Base-by-base conservation (phyloP, 2,888 invertebrate species). In the Odontocerum albicorne region DNA sequence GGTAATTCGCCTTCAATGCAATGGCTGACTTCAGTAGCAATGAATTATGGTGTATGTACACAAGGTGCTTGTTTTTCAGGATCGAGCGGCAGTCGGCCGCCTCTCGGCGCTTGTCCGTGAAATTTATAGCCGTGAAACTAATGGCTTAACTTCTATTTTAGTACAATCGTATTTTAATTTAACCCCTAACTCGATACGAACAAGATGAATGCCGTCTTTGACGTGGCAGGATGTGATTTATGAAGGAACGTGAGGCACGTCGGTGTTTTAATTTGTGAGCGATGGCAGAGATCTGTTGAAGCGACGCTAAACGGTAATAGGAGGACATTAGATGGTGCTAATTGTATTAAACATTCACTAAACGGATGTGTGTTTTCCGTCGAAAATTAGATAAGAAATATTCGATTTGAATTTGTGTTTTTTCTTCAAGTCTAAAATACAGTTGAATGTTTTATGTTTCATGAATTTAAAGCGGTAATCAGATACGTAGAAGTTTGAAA, bases 61-160 rank as follows among this genome's bases (percentile, higher is more conserved):
- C 20, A 27, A 39, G 22, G 19, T 43, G 36, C 15, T 47, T 47
- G 46, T 47, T 53, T 53, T 42, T 46, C 38, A 49, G 17, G 43
- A 38, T 21, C 32, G 39, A 21, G 43, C 39, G 19, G 32, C 16
- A n/a, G 49, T 27, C 49, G 49, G 16, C 46, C 45, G 50, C 19
- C 55, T 38, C 43, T 49, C 55, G 58, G 31, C 58, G 58, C 50
- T 55, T 55, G 58, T 22, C 58, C 58, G 55, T 58, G 55, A 58
- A 58, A 58, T 58, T 58, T 58, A 58, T 55, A 16, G 44, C 47
- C 46, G 49, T 27, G 38, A 36, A 40, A 36, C 49, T 53, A 49
- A 54, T 49, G 53, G 50, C 22, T 38, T 47, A 51, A 42, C 31
- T 43, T 54, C 55, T 49, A 53, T 55, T 55, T 47, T 45, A 21